These are phyloP conservation scores for Callospermophilus lateralis DNA, from an alignment of 2,113 vertebrate species.

Conservation along the genomic window DNA sequence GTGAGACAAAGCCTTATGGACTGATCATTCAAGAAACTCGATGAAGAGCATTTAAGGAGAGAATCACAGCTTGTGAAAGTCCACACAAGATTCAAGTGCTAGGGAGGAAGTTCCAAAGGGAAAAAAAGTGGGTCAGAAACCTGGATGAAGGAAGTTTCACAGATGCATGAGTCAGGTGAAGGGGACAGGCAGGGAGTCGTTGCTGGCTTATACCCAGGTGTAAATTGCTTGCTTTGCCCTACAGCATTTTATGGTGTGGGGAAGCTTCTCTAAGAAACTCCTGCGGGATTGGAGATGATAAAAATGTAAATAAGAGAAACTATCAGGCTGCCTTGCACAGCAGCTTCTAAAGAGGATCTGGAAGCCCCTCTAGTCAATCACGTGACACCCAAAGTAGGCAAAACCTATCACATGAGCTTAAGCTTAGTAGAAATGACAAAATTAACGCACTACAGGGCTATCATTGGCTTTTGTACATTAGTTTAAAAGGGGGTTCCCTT, in stretches of 20 bases:
- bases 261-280: conserved; percentile 55
- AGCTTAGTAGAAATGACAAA: conserved; percentile 53
- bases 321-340: background rate
- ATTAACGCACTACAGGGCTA: background rate
- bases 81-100: conserved; percentile 32
- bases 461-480: conserved; percentile 14
- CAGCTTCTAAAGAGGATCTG: background rate
- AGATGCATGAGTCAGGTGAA: background rate
- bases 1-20: conserved; percentile 5
- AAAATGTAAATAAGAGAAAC: conserved; percentile 31
- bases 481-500: conserved; percentile 49
- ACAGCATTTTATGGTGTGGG: conserved; percentile 27
- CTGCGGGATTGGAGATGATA: conserved; percentile 2
- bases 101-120: background rate
- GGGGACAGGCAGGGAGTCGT: background rate
- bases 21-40: conserved; percentile 57
- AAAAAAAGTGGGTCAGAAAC: background rate
- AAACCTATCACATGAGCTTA: background rate
- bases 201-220: conserved; percentile 60
- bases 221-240: conserved; percentile 58
- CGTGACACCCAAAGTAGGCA: background rate
- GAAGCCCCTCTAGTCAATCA: conserved; percentile 13
- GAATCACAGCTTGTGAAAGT: conserved; percentile 52
- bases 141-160: background rate
- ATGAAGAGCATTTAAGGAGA: conserved; percentile 61